phyloP scores from a whole-genome alignment of 2,113 vertebrate genomes.

The Neogobius melanostomus region DNA sequence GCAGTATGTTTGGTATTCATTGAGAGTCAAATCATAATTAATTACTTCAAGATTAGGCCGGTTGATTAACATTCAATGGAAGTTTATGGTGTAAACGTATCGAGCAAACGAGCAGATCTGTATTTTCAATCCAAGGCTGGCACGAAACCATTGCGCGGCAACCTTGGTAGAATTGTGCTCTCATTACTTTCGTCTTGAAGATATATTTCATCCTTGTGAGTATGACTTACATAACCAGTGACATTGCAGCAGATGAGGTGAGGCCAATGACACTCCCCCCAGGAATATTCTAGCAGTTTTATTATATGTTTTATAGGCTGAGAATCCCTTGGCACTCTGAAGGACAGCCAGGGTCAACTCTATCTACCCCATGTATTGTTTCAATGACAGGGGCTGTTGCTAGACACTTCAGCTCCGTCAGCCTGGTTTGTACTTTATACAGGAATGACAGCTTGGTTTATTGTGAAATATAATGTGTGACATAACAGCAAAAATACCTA shows the following conservation, averaged over 20 bases:
- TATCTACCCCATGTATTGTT: slow-evolving; percentile 29
- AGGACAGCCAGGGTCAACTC: slow-evolving; percentile 42
- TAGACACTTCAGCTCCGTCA: background rate
- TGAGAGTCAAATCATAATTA: too few species aligned
- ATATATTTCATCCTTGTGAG: slow-evolving; percentile 14
- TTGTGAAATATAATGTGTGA: background rate
- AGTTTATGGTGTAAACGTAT: too few species aligned
- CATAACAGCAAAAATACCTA: background rate
- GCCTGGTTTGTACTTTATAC: background rate
- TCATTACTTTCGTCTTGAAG: background rate
- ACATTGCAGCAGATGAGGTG: slow-evolving; percentile 43
- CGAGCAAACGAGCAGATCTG: too few species aligned
- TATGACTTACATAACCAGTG: slow-evolving; percentile 14
- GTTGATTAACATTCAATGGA: too few species aligned
- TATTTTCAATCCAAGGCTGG: too few species aligned
- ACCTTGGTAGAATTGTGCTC: background rate
- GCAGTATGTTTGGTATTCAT: too few species aligned
- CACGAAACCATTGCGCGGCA: too few species aligned
- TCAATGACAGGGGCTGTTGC: background rate
- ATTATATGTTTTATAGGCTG: slow-evolving; percentile 41
- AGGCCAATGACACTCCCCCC: slow-evolving; percentile 26
- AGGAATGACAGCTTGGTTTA: background rate
- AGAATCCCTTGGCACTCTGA: slow-evolving; percentile 37
- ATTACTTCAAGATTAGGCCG: too few species aligned
- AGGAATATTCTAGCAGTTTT: slow-evolving; percentile 49